These are phyloP conservation scores for Otus sunia DNA, from an alignment of 2,113 vertebrate genomes.

Conservation along the genomic window DNA sequence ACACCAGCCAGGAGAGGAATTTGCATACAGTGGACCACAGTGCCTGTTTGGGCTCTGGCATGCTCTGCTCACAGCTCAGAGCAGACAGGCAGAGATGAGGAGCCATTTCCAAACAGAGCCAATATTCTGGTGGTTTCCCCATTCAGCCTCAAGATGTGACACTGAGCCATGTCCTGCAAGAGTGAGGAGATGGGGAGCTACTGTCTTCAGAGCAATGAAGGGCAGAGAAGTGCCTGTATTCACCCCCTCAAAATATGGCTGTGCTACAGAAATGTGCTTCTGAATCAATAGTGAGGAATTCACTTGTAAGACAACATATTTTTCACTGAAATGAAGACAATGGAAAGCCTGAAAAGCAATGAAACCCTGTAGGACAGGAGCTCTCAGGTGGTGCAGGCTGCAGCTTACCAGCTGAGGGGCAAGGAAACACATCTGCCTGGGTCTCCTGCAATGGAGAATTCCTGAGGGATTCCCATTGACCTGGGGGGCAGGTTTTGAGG, in stretches of 20 bases:
- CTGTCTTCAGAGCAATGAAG: not conserved
- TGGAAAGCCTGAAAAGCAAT: not conserved
- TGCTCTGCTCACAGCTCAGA: not conserved
- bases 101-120: not conserved
- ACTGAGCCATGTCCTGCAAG: not conserved
- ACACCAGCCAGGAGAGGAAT: not conserved
- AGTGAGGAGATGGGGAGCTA: not conserved
- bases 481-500: not conserved
- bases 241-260: not conserved
- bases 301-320: not conserved
- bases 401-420: not conserved
- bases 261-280: not conserved
- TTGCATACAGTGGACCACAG: not conserved
- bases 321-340: not conserved
- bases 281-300: not conserved
- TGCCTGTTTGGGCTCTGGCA: not conserved
- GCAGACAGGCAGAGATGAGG: not conserved
- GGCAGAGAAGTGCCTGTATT: not conserved
- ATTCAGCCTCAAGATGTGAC: not conserved
- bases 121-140: not conserved
- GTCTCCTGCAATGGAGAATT: not conserved
- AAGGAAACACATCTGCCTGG: not conserved
- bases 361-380: not conserved
- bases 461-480: rapidly evolving
- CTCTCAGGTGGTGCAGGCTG: not conserved